Conservation (phyloP, 2,113 vertebrate genomes). For the Chascanopsetta lugubris region DNA sequence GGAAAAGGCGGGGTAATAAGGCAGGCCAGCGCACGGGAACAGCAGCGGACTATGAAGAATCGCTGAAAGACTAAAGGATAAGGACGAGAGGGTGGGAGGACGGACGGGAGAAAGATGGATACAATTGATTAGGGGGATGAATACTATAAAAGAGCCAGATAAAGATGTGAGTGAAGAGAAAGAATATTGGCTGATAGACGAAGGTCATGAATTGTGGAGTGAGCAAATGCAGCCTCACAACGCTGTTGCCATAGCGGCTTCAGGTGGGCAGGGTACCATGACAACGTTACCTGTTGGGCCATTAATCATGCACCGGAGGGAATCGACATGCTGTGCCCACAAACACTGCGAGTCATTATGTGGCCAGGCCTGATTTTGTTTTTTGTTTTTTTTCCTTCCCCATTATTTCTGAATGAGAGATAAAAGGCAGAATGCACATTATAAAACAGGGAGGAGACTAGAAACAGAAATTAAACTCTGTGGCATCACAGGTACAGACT, state of each 20-base stretch:
- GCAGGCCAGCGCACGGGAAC: constrained; percentile 31
- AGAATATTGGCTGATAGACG: constrained; percentile 5
- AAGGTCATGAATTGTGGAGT: constrained; percentile 41
- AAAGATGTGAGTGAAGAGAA: constrained; percentile 3
- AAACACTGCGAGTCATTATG: constrained; percentile 46
- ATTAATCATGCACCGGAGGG: constrained; percentile 59
- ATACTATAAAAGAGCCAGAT: constrained; percentile 11
- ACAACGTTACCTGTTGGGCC: constrained; percentile 59
- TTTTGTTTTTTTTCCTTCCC: too few species aligned
- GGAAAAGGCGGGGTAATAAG: constrained; percentile 21
- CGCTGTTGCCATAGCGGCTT: constrained; percentile 40
- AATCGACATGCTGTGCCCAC: constrained; percentile 46
- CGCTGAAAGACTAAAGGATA: constrained; percentile 4
- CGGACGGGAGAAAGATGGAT: background rate
- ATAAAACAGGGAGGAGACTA: background rate
- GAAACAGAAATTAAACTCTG: too few species aligned
- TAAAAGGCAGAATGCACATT: background rate
- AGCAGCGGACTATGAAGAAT: constrained; percentile 17
- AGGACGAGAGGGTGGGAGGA: constrained; percentile 29
- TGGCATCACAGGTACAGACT: background rate
- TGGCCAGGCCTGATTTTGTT: constrained; percentile 34
- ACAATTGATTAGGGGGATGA: constrained; percentile 1
- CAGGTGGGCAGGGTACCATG: constrained; percentile 63
- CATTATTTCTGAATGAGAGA: constrained; percentile 28
- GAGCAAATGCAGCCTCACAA: constrained; percentile 16